phyloP scores from a whole-genome alignment of 2,888 invertebrate species.

The Hybos culiciformis region DNA sequence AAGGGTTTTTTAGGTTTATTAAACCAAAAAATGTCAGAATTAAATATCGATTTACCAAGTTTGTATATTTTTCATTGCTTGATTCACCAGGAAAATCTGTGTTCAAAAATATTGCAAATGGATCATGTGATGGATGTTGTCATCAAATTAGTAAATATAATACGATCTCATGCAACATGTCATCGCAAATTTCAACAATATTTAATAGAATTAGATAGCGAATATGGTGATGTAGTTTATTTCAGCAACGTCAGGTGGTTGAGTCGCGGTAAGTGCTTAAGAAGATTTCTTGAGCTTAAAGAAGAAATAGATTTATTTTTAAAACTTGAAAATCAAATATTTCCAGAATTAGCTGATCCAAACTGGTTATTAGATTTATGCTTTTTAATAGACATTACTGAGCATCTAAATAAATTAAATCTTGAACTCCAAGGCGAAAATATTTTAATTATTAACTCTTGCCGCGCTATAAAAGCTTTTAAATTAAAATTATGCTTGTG shows the following conservation, averaged over 20 bases:
- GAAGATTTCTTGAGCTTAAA: constrained; percentile 7
- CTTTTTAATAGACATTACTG: not conserved
- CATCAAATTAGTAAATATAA: constrained; percentile 1
- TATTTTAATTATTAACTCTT: not conserved
- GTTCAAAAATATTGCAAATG: constrained; percentile 1
- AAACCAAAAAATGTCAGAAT: not conserved
- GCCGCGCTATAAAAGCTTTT: not conserved
- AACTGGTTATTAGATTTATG: not conserved
- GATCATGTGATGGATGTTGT: not conserved
- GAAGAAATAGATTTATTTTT: constrained; percentile 7
- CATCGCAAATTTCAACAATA: constrained; percentile 4
- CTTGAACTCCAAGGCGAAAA: not conserved
- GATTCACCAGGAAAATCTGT: constrained; percentile 5
- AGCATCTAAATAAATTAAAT: not conserved
- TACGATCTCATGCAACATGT: not conserved
- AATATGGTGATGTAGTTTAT: constrained; percentile 8
- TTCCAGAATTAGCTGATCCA: not conserved
- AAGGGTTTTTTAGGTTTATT: not conserved
- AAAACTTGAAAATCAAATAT: not conserved
- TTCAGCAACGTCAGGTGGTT: constrained; percentile 7
- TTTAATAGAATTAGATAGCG: constrained; percentile 3
- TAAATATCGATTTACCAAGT: constrained; percentile 1
- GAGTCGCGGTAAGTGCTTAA: constrained; percentile 6
- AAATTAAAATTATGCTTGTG: not conserved
- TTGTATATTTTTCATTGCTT: constrained; percentile 4